Conservation (phyloP, 1,140 invertebrate genomes). For the Cydia pomonella region DNA sequence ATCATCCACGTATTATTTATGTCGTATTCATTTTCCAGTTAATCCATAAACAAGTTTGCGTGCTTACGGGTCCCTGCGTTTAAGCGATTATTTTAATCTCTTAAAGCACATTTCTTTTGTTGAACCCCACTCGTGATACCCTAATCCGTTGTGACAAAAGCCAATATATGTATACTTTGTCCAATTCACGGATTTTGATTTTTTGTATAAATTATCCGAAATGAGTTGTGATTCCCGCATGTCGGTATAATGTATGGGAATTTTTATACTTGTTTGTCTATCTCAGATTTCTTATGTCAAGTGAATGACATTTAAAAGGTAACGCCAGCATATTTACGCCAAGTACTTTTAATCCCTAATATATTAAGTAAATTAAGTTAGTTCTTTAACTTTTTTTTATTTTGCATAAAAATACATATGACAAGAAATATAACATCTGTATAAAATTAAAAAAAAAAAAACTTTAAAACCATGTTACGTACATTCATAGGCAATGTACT, state of each 20-base stretch:
- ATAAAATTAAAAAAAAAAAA: no score
- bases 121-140: conserved; percentile 24
- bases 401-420: no score
- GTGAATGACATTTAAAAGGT: no score
- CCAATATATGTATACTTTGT: background rate
- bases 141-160: conserved; percentile 13
- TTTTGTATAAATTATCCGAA: background rate
- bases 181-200: background rate
- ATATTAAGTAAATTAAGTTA: no score
- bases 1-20: background rate
- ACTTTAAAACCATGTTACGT: no score
- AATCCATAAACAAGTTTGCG: conserved; percentile 34
- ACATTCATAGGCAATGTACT: no score
- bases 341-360: no score
- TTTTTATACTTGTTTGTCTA: background rate
- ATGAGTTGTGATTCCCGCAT: background rate
- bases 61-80: conserved; percentile 40
- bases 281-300: no score
- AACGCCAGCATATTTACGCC: no score
- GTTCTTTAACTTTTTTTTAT: no score
- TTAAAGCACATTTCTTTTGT: conserved; percentile 32
- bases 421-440: no score
- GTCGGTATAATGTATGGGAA: background rate
- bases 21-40: conserved; percentile 6
- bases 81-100: conserved; percentile 43